A percentile compares a stretch with the other conserved stretches of the same genome.
Evolutionary conservation across 2,888 invertebrate species (phyloP).

Genomic region (Tenthredo amoena): DNA sequence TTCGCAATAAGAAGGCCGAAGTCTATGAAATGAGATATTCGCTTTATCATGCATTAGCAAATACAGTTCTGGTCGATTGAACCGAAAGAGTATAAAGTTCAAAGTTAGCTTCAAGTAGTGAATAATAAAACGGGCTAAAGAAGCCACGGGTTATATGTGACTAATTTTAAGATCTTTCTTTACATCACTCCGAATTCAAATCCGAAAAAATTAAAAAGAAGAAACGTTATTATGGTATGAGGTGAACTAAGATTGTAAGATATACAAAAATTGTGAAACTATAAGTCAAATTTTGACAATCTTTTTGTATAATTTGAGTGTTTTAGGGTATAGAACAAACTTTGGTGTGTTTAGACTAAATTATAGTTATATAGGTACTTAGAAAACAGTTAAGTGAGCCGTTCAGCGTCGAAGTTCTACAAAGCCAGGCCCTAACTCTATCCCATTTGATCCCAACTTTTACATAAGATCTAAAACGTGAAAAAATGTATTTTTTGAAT

Average conservation of each 20-base stretch:
- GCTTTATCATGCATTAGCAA: background rate
- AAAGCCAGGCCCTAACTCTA: slow-evolving; percentile 34
- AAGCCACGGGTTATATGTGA: background rate
- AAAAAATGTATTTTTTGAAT: slow-evolving; percentile 47
- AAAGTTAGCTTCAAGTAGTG: background rate
- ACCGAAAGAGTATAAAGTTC: background rate
- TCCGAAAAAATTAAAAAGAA: background rate
- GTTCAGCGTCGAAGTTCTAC: slow-evolving; percentile 7
- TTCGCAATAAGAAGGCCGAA: background rate
- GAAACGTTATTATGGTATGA: slow-evolving; percentile 24
- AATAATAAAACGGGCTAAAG: background rate
- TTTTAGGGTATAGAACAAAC: slow-evolving; percentile 46
- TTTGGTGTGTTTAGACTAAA: slow-evolving; percentile 38
- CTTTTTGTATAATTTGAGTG: slow-evolving; percentile 71
- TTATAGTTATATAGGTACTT: background rate
- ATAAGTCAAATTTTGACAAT: slow-evolving; percentile 70
- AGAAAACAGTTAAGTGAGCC: background rate
- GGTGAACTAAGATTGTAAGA: slow-evolving; percentile 26
- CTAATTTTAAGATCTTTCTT: background rate
- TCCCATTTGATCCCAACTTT: slow-evolving; percentile 26
- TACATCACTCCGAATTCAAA: background rate
- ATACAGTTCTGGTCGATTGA: background rate
- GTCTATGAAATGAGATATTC: background rate
- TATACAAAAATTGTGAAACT: slow-evolving; percentile 40
- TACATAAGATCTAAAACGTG: slow-evolving; percentile 41